Evolutionary conservation across 2,797 vertebrate genomes (phyloP).

Genomic region (Parauchenoglanis punctatus): DNA sequence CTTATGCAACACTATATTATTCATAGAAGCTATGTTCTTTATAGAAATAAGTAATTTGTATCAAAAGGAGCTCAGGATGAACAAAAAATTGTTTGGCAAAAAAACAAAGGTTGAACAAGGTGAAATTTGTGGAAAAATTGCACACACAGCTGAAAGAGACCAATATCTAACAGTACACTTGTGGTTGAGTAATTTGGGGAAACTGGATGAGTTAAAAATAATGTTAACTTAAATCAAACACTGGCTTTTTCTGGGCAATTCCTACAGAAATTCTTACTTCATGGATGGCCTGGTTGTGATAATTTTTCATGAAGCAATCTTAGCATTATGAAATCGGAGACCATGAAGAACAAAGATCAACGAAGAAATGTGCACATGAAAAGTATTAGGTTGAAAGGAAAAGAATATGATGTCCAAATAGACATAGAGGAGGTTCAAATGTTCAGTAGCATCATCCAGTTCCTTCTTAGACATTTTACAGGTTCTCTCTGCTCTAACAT

Average conservation of each 20-base stretch:
- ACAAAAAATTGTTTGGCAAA: neutral
- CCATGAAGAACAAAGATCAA: neutral
- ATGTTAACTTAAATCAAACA: neutral
- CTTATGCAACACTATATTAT: neutral
- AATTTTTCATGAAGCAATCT: neutral
- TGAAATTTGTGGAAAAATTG: neutral
- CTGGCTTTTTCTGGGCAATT: conserved; percentile 1
- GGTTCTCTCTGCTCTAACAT: conserved; percentile 77
- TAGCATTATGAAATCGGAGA: neutral
- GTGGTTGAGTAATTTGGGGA: conserved; percentile 5
- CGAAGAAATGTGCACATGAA: neutral
- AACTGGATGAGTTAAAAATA: conserved; percentile 1
- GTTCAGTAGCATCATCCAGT: conserved; percentile 70
- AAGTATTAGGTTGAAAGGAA: neutral
- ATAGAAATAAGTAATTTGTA: neutral
- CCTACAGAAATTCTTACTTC: neutral
- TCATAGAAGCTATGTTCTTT: neutral
- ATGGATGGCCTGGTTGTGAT: neutral
- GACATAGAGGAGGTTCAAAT: conserved; percentile 77
- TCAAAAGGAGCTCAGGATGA: neutral
- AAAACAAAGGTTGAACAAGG: neutral
- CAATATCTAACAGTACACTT: neutral
- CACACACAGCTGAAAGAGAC: neutral
- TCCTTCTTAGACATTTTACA: neutral
- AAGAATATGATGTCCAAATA: neutral